Evolutionary conservation across 2,888 invertebrate genomes (phyloP).

Genomic region (Bombyx huttoni): DNA sequence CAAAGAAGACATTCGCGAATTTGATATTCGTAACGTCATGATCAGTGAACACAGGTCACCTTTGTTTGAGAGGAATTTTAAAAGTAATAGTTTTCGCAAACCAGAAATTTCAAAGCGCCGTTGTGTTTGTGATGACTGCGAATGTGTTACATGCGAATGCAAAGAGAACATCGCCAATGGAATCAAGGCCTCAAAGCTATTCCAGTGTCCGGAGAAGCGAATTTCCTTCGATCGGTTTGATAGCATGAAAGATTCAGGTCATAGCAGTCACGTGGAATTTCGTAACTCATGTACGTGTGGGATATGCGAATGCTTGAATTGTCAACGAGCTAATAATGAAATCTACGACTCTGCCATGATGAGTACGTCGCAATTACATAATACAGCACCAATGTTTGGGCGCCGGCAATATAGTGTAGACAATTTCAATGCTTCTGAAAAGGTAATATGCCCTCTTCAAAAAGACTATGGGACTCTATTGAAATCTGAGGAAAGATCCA

Average conservation of each 20-base stretch:
- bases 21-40: slow-evolving; percentile 25
- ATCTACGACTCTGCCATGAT: background rate
- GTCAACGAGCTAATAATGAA: slow-evolving; percentile 8
- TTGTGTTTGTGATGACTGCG: slow-evolving; percentile 24
- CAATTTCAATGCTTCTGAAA: background rate
- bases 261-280: background rate
- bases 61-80: background rate
- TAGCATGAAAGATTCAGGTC: slow-evolving; percentile 3
- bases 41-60: background rate
- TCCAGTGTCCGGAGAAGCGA: slow-evolving; percentile 1
- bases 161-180: slow-evolving; percentile 11
- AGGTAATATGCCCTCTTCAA: background rate
- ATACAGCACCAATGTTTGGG: background rate
- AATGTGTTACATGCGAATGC: slow-evolving; percentile 24
- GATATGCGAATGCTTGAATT: slow-evolving; percentile 18
- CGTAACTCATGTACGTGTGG: slow-evolving; percentile 13
- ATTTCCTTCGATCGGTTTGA: slow-evolving; percentile 7
- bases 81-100: slow-evolving; percentile 10
- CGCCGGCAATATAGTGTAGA: background rate
- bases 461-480: background rate
- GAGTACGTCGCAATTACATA: slow-evolving; percentile 11
- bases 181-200: slow-evolving; percentile 9
- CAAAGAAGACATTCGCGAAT: slow-evolving; percentile 24
- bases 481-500: background rate
- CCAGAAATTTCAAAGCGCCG: slow-evolving; percentile 3